Evolutionary conservation across 2,797 vertebrate genomes (phyloP), one percentile per base, ranked within the genome.

Genomic region (Miichthys miiuy): DNA sequence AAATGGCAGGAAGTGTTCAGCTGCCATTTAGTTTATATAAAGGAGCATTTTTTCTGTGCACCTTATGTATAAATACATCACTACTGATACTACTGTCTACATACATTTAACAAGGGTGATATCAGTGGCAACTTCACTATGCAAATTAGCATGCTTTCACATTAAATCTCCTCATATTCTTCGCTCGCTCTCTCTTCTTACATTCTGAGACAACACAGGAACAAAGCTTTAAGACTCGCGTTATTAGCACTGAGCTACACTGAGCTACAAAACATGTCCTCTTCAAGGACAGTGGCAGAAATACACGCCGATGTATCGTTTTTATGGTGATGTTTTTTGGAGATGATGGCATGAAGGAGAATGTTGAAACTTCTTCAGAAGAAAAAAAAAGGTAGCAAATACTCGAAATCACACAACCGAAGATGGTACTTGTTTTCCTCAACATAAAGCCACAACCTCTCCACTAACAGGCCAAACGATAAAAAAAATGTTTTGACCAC

Each of bases 1-100:
- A 75, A 83, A 84, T 69, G 71, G 86, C 82, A 84, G 89, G 62
- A 82, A 77, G 86, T 58, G 72, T 68, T 86, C 72, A 82, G 85
- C 87, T 89, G 86, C 84, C 75, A 63, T 75, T 84, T 67, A 72
- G 60, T 68, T 77, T 69, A 65, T 27, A 69, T 44, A 30, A 71
- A 76, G 76, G 75, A 74, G 61, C 73, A 48, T 30, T 74, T 56
- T 64, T 61, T 61, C 46, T 52, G 71, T 80, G 80, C 82, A 64
- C 75, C 23, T 75, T 55, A 46, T 67, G 65, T 80, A 58, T 68
- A 79, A 84, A 88, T 67, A 85, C 74, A 77, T 52, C 30, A 79
- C 68, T 72, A 77, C 77, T 17, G 58, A 69, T 38, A 78, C 58
- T 42, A 75, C 50, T 20, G 23, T 85, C 67, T 77, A 86, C 77